Conservation (phyloP, 2,797 vertebrate genomes). For the Acanthornis magna region DNA sequence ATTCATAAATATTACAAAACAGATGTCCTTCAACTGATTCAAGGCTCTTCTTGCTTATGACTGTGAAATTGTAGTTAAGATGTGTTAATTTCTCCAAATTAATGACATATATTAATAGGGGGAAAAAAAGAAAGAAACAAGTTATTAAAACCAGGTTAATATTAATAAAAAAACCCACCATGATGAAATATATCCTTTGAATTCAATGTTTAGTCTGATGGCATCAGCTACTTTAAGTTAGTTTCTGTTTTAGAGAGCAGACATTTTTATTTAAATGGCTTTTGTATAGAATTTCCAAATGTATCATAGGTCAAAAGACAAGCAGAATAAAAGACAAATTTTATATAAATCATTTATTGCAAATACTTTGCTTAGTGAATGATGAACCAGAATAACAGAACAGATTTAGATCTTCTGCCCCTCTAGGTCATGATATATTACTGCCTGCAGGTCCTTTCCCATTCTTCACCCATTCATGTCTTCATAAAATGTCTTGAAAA, state of each 20-base stretch:
- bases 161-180: rapidly evolving
- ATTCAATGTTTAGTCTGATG: neutral
- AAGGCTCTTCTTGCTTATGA: neutral
- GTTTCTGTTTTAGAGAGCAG: neutral
- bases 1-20: neutral
- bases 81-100: neutral
- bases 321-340: neutral
- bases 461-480: slow-evolving; percentile 20
- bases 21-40: neutral
- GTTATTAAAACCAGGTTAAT: neutral
- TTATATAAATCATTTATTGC: neutral
- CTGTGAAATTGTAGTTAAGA: neutral
- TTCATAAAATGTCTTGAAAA: slow-evolving; percentile 28
- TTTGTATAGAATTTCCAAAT: neutral
- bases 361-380: slow-evolving; percentile 37
- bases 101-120: neutral
- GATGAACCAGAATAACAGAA: slow-evolving; percentile 31
- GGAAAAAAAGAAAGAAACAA: neutral
- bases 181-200: neutral
- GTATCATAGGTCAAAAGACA: neutral
- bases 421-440: slow-evolving; percentile 30
- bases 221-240: neutral
- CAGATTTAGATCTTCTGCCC: slow-evolving; percentile 31
- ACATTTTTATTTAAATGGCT: neutral
- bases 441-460: neutral